phyloP scores from a whole-genome alignment of 2,888 invertebrate species.

The Erannis defoliaria region DNA sequence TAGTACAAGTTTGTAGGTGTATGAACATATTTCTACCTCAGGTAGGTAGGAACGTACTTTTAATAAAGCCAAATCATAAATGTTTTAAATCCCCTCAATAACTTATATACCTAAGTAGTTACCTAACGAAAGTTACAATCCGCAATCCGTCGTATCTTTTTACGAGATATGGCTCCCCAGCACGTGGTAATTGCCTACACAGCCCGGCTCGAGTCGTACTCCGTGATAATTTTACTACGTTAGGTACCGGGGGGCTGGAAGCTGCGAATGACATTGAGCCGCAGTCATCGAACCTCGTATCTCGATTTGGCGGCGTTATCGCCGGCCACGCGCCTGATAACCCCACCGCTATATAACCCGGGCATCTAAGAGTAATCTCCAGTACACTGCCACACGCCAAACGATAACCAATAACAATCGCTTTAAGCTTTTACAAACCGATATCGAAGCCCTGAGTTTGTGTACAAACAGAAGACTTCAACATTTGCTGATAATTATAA shows the following conservation, averaged over 20 bases:
- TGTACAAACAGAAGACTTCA: slow-evolving; percentile 24
- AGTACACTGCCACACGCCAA: slow-evolving; percentile 67
- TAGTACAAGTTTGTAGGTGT: too few relatives aligned
- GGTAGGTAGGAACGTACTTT: too few relatives aligned
- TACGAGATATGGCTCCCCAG: neutral
- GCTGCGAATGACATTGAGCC: slow-evolving; percentile 74
- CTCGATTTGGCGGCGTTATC: slow-evolving; percentile 76
- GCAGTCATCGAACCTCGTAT: slow-evolving; percentile 81
- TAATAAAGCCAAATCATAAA: too few relatives aligned
- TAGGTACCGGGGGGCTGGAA: slow-evolving; percentile 50
- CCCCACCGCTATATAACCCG: slow-evolving; percentile 71
- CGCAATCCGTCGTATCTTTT: neutral
- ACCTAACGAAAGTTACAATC: neutral
- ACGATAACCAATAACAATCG: slow-evolving; percentile 54
- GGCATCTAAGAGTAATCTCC: slow-evolving; percentile 59
- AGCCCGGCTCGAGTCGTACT: slow-evolving; percentile 49
- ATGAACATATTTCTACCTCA: too few relatives aligned
- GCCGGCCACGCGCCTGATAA: slow-evolving; percentile 78
- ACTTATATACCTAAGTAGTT: too few relatives aligned
- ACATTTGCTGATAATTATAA: neutral
- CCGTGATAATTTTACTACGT: slow-evolving; percentile 79
- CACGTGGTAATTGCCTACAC: slow-evolving; percentile 18
- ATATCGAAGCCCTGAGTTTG: slow-evolving; percentile 13
- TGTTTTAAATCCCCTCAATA: too few relatives aligned
- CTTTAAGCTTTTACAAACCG: neutral